phyloP scores from a whole-genome alignment of 2,113 vertebrate genomes.

The Sterna hirundo region DNA sequence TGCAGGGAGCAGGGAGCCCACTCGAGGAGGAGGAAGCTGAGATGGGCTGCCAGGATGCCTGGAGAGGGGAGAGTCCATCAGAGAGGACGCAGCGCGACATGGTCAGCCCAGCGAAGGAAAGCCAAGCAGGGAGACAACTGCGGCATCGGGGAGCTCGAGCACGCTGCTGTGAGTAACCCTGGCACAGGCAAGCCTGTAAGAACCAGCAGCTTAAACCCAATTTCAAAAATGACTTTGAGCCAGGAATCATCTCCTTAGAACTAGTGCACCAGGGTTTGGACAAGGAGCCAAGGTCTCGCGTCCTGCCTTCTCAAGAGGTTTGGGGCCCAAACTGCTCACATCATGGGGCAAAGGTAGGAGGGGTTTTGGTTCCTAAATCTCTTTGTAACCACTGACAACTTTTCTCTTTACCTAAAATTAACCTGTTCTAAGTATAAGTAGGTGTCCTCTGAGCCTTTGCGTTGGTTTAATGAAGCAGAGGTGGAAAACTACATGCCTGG shows the following conservation, averaged over 20 bases:
- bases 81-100: accelerated
- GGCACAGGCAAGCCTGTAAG: background rate
- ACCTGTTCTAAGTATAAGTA: background rate
- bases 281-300: background rate
- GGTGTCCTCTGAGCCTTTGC: background rate
- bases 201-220: background rate
- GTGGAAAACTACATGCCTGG: background rate
- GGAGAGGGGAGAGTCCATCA: background rate
- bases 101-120: background rate
- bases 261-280: background rate
- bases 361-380: background rate
- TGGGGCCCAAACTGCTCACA: background rate
- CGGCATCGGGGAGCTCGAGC: accelerated
- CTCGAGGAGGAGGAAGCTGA: background rate
- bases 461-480: background rate
- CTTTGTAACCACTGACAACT: background rate
- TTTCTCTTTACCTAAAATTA: background rate
- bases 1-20: background rate
- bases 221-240: background rate
- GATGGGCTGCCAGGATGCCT: background rate
- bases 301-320: background rate
- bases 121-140: background rate
- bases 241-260: background rate
- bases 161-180: background rate
- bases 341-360: background rate